These are phyloP conservation scores for Apoda limacodes DNA, from an alignment of 2,888 invertebrate genomes.

Conservation along the genomic window DNA sequence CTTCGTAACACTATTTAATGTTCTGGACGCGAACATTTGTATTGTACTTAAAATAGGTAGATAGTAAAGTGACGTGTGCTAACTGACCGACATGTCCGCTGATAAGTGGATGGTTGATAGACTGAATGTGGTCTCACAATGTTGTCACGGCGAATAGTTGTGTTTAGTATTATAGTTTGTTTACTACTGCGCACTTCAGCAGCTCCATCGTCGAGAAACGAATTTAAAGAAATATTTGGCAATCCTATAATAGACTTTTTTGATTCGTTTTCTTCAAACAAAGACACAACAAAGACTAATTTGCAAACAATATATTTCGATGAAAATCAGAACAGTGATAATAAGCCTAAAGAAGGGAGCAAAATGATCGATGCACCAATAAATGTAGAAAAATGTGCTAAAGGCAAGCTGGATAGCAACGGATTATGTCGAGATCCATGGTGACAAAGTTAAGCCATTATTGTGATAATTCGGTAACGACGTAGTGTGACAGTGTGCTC, in stretches of 20 bases:
- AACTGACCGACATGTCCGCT: too few species aligned
- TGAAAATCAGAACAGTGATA: slow-evolving; percentile 13
- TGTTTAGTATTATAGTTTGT: slow-evolving; percentile 37
- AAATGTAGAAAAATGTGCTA: slow-evolving; percentile 31
- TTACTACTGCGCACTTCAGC: slow-evolving; percentile 30
- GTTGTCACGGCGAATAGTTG: slow-evolving; percentile 45
- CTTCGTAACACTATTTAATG: too few species aligned
- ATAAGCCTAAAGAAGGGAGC: slow-evolving; percentile 10
- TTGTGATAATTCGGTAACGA: slow-evolving; percentile 14
- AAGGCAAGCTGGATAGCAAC: slow-evolving; percentile 31
- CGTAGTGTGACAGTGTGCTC: slow-evolving; percentile 32
- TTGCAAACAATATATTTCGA: too few species aligned
- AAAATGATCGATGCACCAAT: slow-evolving; percentile 49
- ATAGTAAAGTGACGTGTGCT: too few species aligned
- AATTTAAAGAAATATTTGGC: slow-evolving; percentile 39
- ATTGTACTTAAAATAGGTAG: too few species aligned
- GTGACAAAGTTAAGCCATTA: slow-evolving; percentile 26
- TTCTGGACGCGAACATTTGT: too few species aligned
- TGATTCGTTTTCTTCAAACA: slow-evolving; percentile 20
- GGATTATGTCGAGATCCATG: slow-evolving; percentile 49
- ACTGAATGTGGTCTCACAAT: slow-evolving; percentile 38
- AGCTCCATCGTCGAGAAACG: slow-evolving; percentile 31
- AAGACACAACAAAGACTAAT: too few species aligned
- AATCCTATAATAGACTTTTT: slow-evolving; percentile 47
- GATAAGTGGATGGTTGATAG: slow-evolving; percentile 32